Evolutionary conservation across 2,888 invertebrate species (phyloP).

Genomic region (Scrobipalpa atriplicella): DNA sequence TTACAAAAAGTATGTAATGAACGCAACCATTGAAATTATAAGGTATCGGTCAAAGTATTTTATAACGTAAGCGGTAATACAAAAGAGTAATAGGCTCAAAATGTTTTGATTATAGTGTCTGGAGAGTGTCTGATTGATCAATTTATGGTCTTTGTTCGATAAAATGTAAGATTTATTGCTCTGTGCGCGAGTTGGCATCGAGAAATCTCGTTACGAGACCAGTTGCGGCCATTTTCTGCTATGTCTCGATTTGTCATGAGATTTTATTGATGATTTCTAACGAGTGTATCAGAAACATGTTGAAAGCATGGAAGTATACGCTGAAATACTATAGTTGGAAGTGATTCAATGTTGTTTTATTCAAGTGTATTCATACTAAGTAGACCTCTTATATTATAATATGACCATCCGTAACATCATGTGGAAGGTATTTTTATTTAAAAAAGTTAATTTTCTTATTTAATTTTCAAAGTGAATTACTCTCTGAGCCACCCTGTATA

Average conservation of each 20-base stretch:
- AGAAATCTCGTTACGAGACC: constrained; percentile 20
- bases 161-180: constrained; percentile 18
- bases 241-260: constrained; percentile 14
- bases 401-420: too few relatives aligned
- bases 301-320: background rate
- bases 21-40: constrained; percentile 24
- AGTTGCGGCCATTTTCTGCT: constrained; percentile 22
- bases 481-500: too few relatives aligned
- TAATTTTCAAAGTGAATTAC: too few relatives aligned
- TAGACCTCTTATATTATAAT: too few relatives aligned
- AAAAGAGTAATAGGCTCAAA: constrained; percentile 15
- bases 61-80: constrained; percentile 14
- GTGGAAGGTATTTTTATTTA: too few relatives aligned
- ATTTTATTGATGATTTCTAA: constrained; percentile 14
- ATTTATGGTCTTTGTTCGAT: constrained; percentile 21
- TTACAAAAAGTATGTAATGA: constrained; percentile 28
- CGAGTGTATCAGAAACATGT: background rate
- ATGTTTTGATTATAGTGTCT: constrained; percentile 21
- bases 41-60: background rate
- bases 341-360: too few relatives aligned
- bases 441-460: too few relatives aligned
- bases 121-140: constrained; percentile 23
- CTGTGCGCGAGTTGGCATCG: constrained; percentile 8
- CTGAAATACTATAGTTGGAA: too few relatives aligned
- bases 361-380: too few relatives aligned